Conservation (phyloP, 2,113 vertebrate genomes). For the Azemiops feae region DNA sequence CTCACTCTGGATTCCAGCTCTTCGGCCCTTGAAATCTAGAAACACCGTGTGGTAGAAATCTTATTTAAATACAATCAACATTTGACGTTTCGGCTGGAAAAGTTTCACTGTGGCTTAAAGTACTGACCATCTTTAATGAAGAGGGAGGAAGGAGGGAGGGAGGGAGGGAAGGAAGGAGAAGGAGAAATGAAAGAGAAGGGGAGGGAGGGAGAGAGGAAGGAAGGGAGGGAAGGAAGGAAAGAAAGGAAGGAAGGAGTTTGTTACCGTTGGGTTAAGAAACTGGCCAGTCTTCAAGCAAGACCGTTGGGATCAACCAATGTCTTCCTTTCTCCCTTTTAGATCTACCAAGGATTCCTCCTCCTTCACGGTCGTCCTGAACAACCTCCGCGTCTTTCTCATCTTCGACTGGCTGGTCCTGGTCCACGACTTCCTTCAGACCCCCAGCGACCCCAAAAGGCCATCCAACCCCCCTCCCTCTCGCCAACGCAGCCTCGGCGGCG, state of each 20-base stretch:
- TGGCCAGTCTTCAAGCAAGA: too few species aligned
- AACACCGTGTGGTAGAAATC: neutral
- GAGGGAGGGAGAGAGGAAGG: neutral
- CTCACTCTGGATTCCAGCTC: too few species aligned
- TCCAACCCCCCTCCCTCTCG: constrained; percentile 38
- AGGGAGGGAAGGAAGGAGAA: too few species aligned
- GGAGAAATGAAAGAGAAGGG: too few species aligned
- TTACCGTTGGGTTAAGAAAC: neutral
- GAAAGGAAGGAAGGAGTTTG: neutral
- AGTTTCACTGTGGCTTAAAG: neutral
- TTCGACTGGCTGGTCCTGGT: constrained; percentile 94
- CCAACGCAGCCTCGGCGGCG: constrained; percentile 65
- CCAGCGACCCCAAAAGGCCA: constrained; percentile 69
- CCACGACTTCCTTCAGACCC: constrained; percentile 82
- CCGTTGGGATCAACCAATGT: neutral
- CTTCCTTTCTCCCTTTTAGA: constrained; percentile 59
- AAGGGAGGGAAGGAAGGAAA: neutral
- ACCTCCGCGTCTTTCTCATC: constrained; percentile 92
- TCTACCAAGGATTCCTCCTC: constrained; percentile 90
- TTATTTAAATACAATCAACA: neutral
- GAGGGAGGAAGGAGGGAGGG: too few species aligned
- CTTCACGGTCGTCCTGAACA: constrained; percentile 96
- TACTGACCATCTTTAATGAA: neutral
- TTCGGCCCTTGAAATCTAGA: neutral
- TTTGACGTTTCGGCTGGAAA: neutral